phyloP scores from a whole-genome alignment of 2,888 invertebrate genomes.

The Petrophora chlorosata region DNA sequence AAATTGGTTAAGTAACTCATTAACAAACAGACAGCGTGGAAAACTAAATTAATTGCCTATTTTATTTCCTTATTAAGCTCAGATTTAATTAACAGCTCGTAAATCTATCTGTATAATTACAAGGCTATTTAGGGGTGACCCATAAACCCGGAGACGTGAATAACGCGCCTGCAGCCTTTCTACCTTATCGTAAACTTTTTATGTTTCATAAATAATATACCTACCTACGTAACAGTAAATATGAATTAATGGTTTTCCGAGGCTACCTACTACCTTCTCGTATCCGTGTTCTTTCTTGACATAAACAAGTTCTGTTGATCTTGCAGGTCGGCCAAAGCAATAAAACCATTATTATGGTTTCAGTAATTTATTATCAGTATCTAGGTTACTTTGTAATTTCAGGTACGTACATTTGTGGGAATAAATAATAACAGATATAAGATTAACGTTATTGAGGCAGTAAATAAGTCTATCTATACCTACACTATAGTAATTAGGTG shows the following conservation, averaged over 20 bases:
- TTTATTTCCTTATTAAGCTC: slow-evolving; percentile 32
- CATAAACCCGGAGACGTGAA: slow-evolving; percentile 65
- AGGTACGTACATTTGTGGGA: neutral
- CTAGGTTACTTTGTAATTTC: slow-evolving; percentile 27
- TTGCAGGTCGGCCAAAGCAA: slow-evolving; percentile 49
- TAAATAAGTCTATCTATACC: no score
- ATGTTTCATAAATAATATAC: slow-evolving; percentile 75
- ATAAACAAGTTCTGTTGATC: slow-evolving; percentile 58
- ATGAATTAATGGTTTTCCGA: slow-evolving; percentile 75
- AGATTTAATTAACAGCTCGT: slow-evolving; percentile 57
- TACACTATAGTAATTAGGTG: no score
- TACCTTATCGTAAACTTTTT: slow-evolving; percentile 76
- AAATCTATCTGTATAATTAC: slow-evolving; percentile 65
- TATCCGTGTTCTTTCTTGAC: slow-evolving; percentile 51
- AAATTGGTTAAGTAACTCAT: slow-evolving; percentile 23
- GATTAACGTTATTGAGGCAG: neutral
- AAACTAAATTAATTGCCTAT: slow-evolving; percentile 22
- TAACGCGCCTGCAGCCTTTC: slow-evolving; percentile 66
- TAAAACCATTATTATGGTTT: slow-evolving; percentile 51
- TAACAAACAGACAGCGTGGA: slow-evolving; percentile 17
- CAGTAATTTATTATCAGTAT: slow-evolving; percentile 43
- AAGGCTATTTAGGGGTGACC: slow-evolving; percentile 67
- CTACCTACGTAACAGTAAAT: slow-evolving; percentile 65
- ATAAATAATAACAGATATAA: neutral
- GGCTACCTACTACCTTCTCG: slow-evolving; percentile 62